These are phyloP conservation scores for Pogonomyrmex californicus DNA, from an alignment of 1,140 invertebrate genomes.

Conservation along the genomic window DNA sequence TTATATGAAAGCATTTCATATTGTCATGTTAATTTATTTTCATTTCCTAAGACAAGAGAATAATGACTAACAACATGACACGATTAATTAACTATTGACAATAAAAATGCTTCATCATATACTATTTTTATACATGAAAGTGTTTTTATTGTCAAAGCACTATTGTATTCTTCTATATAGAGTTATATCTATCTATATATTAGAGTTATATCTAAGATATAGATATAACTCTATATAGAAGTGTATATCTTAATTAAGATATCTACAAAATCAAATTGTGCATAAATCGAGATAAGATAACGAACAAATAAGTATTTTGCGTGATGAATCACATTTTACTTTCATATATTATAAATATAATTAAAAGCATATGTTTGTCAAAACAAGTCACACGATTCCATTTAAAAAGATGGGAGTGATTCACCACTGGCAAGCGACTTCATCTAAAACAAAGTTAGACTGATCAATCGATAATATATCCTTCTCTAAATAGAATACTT, in stretches of 20 bases:
- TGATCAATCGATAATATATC: neutral
- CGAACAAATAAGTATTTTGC: neutral
- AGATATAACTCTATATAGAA: too few relatives aligned
- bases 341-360: neutral
- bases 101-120: neutral
- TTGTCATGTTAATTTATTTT: neutral
- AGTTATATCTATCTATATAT: too few relatives aligned
- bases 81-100: neutral
- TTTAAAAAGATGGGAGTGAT: constrained; percentile 13
- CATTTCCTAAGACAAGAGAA: neutral
- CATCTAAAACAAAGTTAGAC: constrained; percentile 2
- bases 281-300: neutral
- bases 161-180: neutral
- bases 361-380: neutral
- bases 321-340: neutral
- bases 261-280: neutral
- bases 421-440: constrained; percentile 10
- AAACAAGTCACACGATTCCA: neutral
- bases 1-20: neutral
- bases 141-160: neutral
- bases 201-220: too few relatives aligned
- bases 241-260: neutral
- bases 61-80: neutral
- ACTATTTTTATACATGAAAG: neutral
- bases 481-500: neutral